A percentile compares a stretch with the other conserved stretches of the same genome.
phyloP scores from a whole-genome alignment of 2,113 vertebrate species.

The Cynocephalus volans region DNA sequence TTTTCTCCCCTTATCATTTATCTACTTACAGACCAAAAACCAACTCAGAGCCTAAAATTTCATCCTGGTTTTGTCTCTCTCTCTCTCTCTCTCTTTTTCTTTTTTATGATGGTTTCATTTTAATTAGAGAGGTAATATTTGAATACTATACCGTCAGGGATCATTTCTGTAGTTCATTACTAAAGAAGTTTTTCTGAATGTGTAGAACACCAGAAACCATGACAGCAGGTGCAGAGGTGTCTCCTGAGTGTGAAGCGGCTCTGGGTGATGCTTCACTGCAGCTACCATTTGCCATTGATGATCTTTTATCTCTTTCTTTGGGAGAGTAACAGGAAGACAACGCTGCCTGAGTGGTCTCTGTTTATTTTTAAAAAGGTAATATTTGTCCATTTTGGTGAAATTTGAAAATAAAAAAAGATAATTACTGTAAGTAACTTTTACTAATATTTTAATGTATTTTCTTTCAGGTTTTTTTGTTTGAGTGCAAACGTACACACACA shows the following conservation, averaged over 20 bases:
- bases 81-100: not conserved
- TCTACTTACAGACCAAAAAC: not conserved
- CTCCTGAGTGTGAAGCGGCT: too few relatives aligned
- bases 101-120: not conserved
- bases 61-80: not conserved
- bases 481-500: not conserved
- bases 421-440: not conserved
- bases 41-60: conserved; percentile 40
- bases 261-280: too few relatives aligned
- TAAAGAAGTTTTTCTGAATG: too few relatives aligned
- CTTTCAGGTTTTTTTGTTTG: not conserved
- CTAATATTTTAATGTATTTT: not conserved
- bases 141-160: too few relatives aligned
- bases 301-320: too few relatives aligned
- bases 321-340: too few relatives aligned
- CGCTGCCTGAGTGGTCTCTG: too few relatives aligned
- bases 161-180: too few relatives aligned
- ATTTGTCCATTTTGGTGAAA: conserved; percentile 6
- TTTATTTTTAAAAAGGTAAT: not conserved
- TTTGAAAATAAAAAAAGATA: not conserved
- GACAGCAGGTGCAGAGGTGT: too few relatives aligned
- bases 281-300: too few relatives aligned
- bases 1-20: not conserved
- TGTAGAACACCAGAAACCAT: too few relatives aligned
- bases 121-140: conserved; percentile 8